A percentile compares a stretch with the other conserved stretches of the same genome.
Evolutionary conservation across 2,797 vertebrate species (phyloP).

Genomic region (Sarcoramphus papa): DNA sequence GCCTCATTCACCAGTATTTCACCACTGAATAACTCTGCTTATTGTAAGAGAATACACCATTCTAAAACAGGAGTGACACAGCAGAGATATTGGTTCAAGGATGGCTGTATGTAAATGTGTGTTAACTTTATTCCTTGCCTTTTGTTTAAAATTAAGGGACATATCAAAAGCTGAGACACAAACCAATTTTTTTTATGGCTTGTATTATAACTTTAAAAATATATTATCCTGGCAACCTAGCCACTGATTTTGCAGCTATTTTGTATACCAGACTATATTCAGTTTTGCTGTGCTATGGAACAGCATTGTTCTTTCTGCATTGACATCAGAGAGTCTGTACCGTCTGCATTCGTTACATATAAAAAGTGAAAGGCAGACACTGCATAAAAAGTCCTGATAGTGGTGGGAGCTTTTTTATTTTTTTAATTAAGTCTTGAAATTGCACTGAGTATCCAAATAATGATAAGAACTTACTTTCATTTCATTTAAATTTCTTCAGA

Average conservation of each 20-base stretch:
- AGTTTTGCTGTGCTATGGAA: background rate
- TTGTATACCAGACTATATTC: background rate
- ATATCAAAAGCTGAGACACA: background rate
- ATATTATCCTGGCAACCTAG: background rate
- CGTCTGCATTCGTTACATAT: background rate
- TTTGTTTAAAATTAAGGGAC: background rate
- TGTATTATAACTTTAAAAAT: background rate
- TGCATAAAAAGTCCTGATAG: background rate
- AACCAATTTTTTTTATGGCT: background rate
- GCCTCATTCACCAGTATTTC: background rate
- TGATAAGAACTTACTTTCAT: background rate
- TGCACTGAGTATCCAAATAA: background rate
- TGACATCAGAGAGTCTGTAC: background rate
- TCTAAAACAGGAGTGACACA: background rate
- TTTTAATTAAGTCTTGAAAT: background rate
- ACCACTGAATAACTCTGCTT: background rate
- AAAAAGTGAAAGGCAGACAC: background rate
- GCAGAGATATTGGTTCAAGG: background rate
- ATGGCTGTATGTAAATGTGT: background rate
- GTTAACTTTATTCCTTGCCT: background rate
- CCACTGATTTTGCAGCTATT: background rate
- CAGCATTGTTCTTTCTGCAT: background rate
- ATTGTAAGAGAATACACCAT: background rate
- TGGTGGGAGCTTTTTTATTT: background rate
- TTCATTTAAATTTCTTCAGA: constrained; percentile 18